Percentiles rank a stretch among this genome's conserved stretches.
These are phyloP conservation scores for Leucophenga montana DNA, from an alignment of 2,888 invertebrate genomes.

Conservation along the genomic window DNA sequence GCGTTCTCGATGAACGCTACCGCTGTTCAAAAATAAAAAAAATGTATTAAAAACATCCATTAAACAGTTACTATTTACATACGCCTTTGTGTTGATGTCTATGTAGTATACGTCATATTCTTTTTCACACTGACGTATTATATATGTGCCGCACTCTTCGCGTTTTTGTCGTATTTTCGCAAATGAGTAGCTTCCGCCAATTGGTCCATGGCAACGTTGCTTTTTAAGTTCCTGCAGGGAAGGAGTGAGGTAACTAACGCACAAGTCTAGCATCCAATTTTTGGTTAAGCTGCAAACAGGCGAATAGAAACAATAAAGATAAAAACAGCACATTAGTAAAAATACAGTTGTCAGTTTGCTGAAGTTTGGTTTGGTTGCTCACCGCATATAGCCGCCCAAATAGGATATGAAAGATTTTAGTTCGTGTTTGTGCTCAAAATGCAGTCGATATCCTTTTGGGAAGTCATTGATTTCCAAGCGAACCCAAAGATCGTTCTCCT, in stretches of 20 bases:
- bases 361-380: no score
- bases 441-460: slow-evolving; percentile 68
- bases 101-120: slow-evolving; percentile 86
- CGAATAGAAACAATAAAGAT: not conserved
- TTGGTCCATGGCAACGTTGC: slow-evolving; percentile 90
- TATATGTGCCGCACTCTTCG: slow-evolving; percentile 85
- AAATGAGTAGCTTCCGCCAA: slow-evolving; percentile 89
- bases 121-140: slow-evolving; percentile 86
- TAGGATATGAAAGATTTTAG: slow-evolving; percentile 87
- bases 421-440: slow-evolving; percentile 62
- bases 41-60: not conserved
- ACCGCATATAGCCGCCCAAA: slow-evolving; percentile 89
- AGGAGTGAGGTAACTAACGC: slow-evolving; percentile 86
- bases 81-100: slow-evolving; percentile 86
- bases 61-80: slow-evolving; percentile 50
- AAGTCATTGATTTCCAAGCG: slow-evolving; percentile 80
- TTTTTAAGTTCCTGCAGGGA: slow-evolving; percentile 81
- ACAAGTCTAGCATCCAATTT: slow-evolving; percentile 93
- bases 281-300: slow-evolving; percentile 78
- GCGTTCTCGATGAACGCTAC: slow-evolving; percentile 34
- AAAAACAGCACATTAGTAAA: not conserved
- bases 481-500: slow-evolving; percentile 80
- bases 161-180: slow-evolving; percentile 87
- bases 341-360: not conserved
- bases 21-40: slow-evolving; percentile 20